Conservation (phyloP, 2,888 invertebrate species). For the Athrips mouffetella region DNA sequence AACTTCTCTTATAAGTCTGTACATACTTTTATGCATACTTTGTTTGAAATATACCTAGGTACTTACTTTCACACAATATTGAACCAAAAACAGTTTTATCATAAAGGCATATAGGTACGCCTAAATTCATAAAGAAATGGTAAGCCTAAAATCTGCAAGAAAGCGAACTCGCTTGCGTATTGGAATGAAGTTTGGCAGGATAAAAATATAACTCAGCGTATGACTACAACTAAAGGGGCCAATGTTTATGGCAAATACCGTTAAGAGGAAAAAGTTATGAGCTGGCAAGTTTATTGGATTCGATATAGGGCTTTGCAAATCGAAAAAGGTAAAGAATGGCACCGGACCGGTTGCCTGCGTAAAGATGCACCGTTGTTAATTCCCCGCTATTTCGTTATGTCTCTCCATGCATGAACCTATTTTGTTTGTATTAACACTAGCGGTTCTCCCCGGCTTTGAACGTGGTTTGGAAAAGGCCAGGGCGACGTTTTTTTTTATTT, state of each 20-base stretch:
- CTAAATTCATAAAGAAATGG: neutral
- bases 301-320: neutral
- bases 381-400: no score
- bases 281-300: neutral
- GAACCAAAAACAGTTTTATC: no score
- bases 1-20: no score
- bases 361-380: no score
- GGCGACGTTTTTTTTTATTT: no score
- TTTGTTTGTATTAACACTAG: no score
- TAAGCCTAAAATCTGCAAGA: neutral
- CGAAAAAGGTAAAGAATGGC: constrained; percentile 1
- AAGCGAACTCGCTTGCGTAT: neutral
- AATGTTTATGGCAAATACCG: constrained; percentile 4
- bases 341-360: constrained; percentile 9
- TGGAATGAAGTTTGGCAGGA: neutral
- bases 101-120: neutral
- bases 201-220: neutral
- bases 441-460: no score
- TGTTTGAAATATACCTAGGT: no score
- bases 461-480: no score
- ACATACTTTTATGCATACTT: no score
- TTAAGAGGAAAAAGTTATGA: neutral
- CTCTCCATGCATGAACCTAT: no score
- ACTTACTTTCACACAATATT: no score
- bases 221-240: constrained; percentile 9